Conservation (phyloP, 2,113 vertebrate genomes). For the Hydrolagus affinis region DNA sequence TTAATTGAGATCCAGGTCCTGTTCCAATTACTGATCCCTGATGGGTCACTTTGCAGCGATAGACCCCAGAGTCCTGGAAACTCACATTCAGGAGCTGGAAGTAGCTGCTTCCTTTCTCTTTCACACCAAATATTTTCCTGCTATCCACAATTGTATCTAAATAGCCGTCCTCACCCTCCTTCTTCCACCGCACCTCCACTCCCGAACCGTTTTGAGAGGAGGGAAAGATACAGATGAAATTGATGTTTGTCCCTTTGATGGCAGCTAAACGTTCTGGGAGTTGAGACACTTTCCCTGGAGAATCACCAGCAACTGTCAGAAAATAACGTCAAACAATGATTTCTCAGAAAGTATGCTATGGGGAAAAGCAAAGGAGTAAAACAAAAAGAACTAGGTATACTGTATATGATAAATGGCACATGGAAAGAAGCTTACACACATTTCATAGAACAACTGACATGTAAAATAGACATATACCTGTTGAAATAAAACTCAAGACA, state of each 20-base stretch:
- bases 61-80: not conserved
- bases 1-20: not conserved
- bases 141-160: not conserved
- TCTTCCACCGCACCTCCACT: not conserved
- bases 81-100: not conserved
- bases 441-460: not conserved
- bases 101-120: not conserved
- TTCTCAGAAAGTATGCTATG: no score
- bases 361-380: no score
- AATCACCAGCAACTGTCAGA: no score
- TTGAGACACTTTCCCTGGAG: not conserved
- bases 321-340: not conserved
- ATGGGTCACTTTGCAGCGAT: not conserved
- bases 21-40: not conserved
- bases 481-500: not conserved
- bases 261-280: not conserved
- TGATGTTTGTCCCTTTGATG: not conserved
- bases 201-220: not conserved
- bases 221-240: not conserved
- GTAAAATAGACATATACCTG: not conserved
- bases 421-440: no score
- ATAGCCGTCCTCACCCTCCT: not conserved
- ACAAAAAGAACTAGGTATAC: no score
- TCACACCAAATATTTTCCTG: not conserved
- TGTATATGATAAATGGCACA: no score